phyloP scores from a whole-genome alignment of 2,888 invertebrate genomes.

The Apoda limacodes region DNA sequence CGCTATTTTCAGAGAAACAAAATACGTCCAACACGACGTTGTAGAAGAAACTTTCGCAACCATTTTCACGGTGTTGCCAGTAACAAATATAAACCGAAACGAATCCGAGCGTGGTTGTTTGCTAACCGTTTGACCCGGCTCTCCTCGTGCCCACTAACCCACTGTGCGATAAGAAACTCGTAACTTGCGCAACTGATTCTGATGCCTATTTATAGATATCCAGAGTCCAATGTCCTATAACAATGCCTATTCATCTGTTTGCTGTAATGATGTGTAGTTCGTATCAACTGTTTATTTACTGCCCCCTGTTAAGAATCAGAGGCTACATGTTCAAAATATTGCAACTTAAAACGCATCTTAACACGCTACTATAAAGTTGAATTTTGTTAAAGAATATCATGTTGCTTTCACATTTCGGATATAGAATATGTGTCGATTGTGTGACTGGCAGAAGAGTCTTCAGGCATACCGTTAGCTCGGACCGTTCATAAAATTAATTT shows the following conservation, averaged over 20 bases:
- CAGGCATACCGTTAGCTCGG: conserved; percentile 51
- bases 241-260: conserved; percentile 48
- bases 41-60: conserved; percentile 40
- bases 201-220: conserved; percentile 29
- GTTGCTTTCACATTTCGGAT: no score
- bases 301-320: conserved; percentile 28
- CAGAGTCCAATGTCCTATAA: conserved; percentile 46
- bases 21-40: conserved; percentile 34
- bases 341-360: no score
- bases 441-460: conserved; percentile 57
- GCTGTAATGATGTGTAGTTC: conserved; percentile 62
- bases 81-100: conserved; percentile 44
- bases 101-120: conserved; percentile 48
- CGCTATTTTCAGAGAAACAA: conserved; percentile 35
- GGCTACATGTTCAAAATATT: no score
- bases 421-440: conserved; percentile 40
- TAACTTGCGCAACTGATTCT: conserved; percentile 26
- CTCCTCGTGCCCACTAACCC: conserved; percentile 58
- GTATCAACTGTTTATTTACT: conserved; percentile 67
- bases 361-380: no score
- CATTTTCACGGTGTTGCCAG: conserved; percentile 42
- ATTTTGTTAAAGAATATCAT: no score
- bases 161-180: conserved; percentile 44
- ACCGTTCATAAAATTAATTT: conserved; percentile 62
- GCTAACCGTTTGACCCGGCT: conserved; percentile 60